Percentiles rank a stretch among this genome's conserved stretches.
These are phyloP conservation scores for Brachionus calyciflorus DNA, from an alignment of 1,140 invertebrate genomes.

Conservation along the genomic window DNA sequence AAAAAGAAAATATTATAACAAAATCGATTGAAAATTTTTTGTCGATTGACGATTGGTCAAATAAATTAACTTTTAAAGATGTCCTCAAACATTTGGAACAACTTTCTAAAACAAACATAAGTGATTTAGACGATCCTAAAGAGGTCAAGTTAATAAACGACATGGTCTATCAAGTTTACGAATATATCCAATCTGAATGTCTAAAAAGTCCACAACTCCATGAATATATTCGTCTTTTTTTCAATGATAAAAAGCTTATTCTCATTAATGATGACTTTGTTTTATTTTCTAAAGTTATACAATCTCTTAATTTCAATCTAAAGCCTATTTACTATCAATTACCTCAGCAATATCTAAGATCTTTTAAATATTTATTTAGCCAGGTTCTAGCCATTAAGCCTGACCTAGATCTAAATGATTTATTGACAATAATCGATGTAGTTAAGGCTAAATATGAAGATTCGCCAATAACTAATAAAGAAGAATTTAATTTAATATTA, in stretches of 20 bases:
- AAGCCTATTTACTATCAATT: conserved; percentile 40
- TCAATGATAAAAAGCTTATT: conserved; percentile 14
- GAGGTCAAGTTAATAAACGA: conserved; percentile 35
- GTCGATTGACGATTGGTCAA: background rate
- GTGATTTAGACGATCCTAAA: conserved; percentile 15
- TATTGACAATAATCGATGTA: conserved; percentile 14
- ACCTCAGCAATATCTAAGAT: background rate
- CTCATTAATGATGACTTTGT: conserved; percentile 40
- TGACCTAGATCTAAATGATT: background rate
- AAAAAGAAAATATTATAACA: background rate
- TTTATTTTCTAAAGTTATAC: background rate
- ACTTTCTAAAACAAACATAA: background rate
- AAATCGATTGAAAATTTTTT: conserved; percentile 45
- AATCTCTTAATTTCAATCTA: background rate
- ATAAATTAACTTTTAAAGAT: conserved; percentile 17
- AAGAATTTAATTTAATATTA: conserved; percentile 33
- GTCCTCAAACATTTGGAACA: conserved; percentile 14
- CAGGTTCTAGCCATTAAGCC: conserved; percentile 10
- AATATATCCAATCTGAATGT: conserved; percentile 34
- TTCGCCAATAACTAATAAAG: background rate
- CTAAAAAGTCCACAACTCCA: background rate
- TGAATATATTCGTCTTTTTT: conserved; percentile 16
- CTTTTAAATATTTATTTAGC: background rate
- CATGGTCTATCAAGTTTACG: conserved; percentile 35
- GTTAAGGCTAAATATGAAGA: conserved; percentile 20